These are phyloP conservation scores for Micrasema longulum DNA, from an alignment of 1,140 invertebrate genomes.

Conservation along the genomic window DNA sequence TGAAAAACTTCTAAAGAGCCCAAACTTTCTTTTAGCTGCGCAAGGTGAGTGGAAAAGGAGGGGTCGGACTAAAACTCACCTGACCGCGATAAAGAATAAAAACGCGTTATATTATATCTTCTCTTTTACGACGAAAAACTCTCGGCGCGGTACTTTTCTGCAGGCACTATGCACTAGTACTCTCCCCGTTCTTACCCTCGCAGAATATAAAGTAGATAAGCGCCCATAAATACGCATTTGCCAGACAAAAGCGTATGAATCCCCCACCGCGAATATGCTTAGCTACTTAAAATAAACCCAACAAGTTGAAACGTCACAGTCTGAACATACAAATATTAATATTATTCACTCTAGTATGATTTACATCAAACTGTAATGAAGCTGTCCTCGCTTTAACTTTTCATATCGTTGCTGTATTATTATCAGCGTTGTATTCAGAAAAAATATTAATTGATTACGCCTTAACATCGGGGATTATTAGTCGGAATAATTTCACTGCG, in stretches of 20 bases:
- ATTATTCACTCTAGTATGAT: not conserved
- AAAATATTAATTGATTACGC: no score
- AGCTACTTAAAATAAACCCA: conserved; percentile 25
- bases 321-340: not conserved
- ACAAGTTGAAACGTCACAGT: conserved; percentile 4
- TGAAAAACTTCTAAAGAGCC: conserved; percentile 33
- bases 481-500: no score
- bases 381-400: not conserved
- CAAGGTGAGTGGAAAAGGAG: not conserved
- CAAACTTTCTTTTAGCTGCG: not conserved
- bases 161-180: conserved; percentile 25
- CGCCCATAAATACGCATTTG: conserved; percentile 45
- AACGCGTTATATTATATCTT: not conserved
- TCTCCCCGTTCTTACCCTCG: conserved; percentile 7
- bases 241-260: conserved; percentile 45
- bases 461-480: no score
- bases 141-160: conserved; percentile 16
- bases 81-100: not conserved
- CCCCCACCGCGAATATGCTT: conserved; percentile 36
- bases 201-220: conserved; percentile 31
- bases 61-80: not conserved
- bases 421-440: no score
- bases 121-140: conserved; percentile 32
- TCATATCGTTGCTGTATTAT: no score
- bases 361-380: not conserved